Conservation (phyloP, 2,888 invertebrate genomes). For the Orchestes rusci region DNA sequence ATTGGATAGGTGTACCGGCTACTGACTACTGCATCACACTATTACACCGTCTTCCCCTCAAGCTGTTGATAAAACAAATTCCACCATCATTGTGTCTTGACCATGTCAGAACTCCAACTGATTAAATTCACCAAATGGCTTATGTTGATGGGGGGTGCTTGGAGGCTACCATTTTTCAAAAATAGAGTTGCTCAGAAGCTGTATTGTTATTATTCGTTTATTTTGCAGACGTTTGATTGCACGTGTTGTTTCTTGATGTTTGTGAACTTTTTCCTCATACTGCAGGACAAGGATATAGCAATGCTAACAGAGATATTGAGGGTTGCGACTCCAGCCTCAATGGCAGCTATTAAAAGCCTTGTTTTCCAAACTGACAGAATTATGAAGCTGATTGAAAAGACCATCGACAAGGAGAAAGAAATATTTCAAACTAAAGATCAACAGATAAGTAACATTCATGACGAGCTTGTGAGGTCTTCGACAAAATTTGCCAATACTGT, state of each 20-base stretch:
- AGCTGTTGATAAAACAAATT: too few relatives aligned
- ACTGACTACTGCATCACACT: too few relatives aligned
- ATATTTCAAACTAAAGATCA: too few relatives aligned
- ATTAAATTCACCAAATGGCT: conserved; percentile 5
- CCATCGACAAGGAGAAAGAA: too few relatives aligned
- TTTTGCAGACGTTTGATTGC: conserved; percentile 4
- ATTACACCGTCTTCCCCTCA: too few relatives aligned
- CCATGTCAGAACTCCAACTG: conserved; percentile 6
- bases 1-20: too few relatives aligned
- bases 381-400: too few relatives aligned
- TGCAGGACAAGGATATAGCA: conserved; percentile 4
- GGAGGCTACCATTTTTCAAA: conserved; percentile 6
- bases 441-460: too few relatives aligned
- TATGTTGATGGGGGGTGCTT: conserved; percentile 12
- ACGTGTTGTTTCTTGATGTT: conserved; percentile 1
- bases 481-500: too few relatives aligned
- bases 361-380: conserved; percentile 3
- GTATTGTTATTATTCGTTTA: conserved; percentile 4
- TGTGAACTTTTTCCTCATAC: conserved; percentile 6
- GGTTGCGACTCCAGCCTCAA: conserved; percentile 3
- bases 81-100: too few relatives aligned
- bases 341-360: conserved; percentile 5
- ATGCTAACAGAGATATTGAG: conserved; percentile 9
- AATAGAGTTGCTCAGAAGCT: not conserved
- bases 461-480: too few relatives aligned